Base-by-base conservation (phyloP, 2,113 vertebrate species). In the Ariopsis seemanni region DNA sequence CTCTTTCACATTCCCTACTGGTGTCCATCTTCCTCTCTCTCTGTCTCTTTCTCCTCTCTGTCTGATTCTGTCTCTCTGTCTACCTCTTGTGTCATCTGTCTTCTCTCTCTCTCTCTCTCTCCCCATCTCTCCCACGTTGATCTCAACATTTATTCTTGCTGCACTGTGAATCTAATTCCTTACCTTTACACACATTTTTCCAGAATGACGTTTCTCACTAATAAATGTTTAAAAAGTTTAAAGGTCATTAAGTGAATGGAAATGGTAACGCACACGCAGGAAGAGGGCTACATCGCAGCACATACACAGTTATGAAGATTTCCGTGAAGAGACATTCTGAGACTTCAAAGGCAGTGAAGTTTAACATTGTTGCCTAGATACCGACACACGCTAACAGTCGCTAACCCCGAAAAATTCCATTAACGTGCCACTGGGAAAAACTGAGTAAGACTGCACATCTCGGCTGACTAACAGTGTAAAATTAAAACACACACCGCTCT, bases 11-110 rank as follows among this genome's bases (percentile, higher is more conserved):
- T 22, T 52, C 22, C 22, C 9, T 50, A 5, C 11, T 9, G 27
- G 65, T 20, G 71, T 20, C 34, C 50, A 7, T 52, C 22, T 74
- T 2, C 10, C 30, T 18, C 52, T 3, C 0, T 52, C 6, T n/a
- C 15, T 52, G 25, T 55, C 3, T 18, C 52, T 77, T 10, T 25
- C 48, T n/a, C 0, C 50, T 74, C 0, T 9, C 71, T 71, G 27
- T 71, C 14, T 17, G 1, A 2, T 5, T 18, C 15, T 52, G 9
- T 12, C 22, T 7, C 3, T 25, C 4, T 50, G 7, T n/a, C 9
- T 7, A 1, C 1, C 5, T 27, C 6, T 55, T 14, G 0, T 0
- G 1, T 5, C 25, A 0, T 72, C 5, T n/a, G 25, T 18, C 6
- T 48, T 42, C 34, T 20, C 27, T 71, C 7, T 71, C 1, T 22